These are phyloP conservation scores for Elegia similella DNA, from an alignment of 2,888 invertebrate genomes.

Conservation along the genomic window DNA sequence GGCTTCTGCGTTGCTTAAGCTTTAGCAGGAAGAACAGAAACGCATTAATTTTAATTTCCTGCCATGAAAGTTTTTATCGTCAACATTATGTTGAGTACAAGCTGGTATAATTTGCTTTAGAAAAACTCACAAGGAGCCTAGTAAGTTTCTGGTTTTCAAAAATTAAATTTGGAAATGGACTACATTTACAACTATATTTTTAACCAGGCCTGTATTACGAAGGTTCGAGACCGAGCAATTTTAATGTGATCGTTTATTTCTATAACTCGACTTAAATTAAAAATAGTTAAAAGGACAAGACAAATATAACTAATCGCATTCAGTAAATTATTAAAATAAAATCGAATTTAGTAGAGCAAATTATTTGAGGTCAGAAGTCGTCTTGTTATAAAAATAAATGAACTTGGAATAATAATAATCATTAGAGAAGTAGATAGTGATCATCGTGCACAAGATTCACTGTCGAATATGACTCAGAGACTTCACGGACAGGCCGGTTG, in stretches of 20 bases:
- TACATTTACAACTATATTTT: too few relatives aligned
- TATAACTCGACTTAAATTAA: conserved; percentile 14
- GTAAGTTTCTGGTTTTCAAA: too few relatives aligned
- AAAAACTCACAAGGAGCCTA: too few relatives aligned
- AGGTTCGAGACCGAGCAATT: neutral
- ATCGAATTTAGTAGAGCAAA: conserved; percentile 15
- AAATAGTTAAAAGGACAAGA: neutral
- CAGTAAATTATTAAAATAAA: conserved; percentile 10
- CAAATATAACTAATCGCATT: conserved; percentile 5
- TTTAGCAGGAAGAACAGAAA: too few relatives aligned
- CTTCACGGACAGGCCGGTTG: conserved; percentile 1
- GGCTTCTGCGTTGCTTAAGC: too few relatives aligned
- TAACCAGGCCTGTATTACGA: neutral
- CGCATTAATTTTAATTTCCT: too few relatives aligned
- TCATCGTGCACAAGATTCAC: conserved; percentile 1
- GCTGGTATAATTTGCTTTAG: too few relatives aligned
- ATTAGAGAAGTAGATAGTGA: conserved; percentile 7
- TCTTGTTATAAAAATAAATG: conserved; percentile 13
- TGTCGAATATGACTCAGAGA: conserved; percentile 10
- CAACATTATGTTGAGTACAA: too few relatives aligned
- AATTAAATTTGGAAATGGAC: too few relatives aligned
- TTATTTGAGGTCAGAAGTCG: neutral
- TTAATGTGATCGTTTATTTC: conserved; percentile 1
- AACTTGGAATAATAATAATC: neutral
- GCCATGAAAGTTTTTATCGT: too few relatives aligned